These are phyloP conservation scores for Hetaerina americana DNA, from an alignment of 1,140 invertebrate genomes.

Conservation along the genomic window DNA sequence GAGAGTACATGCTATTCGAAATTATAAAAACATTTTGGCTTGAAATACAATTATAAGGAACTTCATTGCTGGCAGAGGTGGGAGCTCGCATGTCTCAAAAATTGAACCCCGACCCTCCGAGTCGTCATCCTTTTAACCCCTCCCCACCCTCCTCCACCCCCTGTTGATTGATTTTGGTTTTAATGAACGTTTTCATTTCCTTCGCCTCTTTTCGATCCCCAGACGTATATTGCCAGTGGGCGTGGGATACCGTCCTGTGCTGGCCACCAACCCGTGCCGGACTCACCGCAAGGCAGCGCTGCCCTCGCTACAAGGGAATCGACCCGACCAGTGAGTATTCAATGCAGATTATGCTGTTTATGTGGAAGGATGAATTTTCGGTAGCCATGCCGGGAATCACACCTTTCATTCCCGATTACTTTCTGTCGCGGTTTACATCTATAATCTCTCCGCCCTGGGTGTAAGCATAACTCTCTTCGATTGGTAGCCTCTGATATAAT, in stretches of 20 bases:
- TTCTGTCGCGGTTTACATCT: no score
- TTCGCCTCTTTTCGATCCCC: conserved; percentile 20
- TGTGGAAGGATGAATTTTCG: no score
- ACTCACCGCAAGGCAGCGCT: conserved; percentile 42
- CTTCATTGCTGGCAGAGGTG: not conserved
- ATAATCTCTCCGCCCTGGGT: no score
- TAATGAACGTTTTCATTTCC: not conserved
- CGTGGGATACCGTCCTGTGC: conserved; percentile 57
- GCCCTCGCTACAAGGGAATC: conserved; percentile 53
- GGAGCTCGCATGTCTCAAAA: not conserved
- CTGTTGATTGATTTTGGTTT: not conserved
- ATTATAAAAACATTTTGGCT: not conserved
- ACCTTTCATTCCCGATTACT: no score
- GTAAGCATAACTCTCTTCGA: no score
- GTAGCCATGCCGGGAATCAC: no score
- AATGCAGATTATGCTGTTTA: no score
- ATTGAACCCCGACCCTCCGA: not conserved
- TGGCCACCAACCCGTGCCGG: conserved; percentile 60
- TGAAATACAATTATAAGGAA: not conserved
- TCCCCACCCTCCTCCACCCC: not conserved
- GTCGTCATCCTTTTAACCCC: not conserved
- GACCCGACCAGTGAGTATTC: conserved; percentile 63
- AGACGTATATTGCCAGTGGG: conserved; percentile 49
- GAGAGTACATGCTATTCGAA: no score
- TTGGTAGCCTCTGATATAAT: no score